Evolutionary conservation across 2,797 vertebrate genomes (phyloP).

Genomic region (Odontamblyopus rebecca): DNA sequence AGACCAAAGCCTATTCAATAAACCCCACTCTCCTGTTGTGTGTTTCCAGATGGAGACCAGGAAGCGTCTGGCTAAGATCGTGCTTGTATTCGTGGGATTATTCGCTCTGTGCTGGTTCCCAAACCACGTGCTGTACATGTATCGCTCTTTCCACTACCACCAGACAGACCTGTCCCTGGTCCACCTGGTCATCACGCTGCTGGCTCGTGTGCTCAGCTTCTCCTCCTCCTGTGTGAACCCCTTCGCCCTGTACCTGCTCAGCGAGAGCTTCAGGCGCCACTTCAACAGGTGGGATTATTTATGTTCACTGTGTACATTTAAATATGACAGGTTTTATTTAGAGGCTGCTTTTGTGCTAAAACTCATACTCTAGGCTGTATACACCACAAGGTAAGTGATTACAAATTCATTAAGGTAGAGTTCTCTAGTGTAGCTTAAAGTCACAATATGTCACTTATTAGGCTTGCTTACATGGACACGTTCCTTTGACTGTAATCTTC

Average conservation of each 20-base stretch:
- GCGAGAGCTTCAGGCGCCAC: conserved; percentile 93
- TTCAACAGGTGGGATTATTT: conserved; percentile 82
- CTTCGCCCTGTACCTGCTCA: conserved; percentile 94
- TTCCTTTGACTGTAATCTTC: too few species aligned
- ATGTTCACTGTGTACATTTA: background rate
- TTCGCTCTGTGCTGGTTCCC: conserved; percentile 98
- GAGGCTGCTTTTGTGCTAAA: background rate
- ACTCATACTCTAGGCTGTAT: background rate
- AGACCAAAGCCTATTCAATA: too few species aligned
- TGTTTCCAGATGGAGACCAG: conserved; percentile 87
- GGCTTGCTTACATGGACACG: too few species aligned
- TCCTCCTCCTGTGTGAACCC: conserved; percentile 96
- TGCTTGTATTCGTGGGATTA: conserved; percentile 93
- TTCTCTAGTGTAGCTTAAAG: background rate
- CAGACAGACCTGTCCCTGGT: conserved; percentile 88
- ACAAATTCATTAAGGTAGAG: background rate
- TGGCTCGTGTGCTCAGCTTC: conserved; percentile 91
- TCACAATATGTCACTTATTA: too few species aligned
- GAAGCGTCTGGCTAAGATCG: conserved; percentile 93
- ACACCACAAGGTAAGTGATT: background rate
- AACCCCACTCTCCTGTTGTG: background rate
- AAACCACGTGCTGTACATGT: conserved; percentile 93
- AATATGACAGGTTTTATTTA: background rate
- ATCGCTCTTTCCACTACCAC: conserved; percentile 94
- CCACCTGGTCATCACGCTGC: conserved; percentile 89